Evolutionary conservation across 2,113 vertebrate genomes (phyloP), one percentile per base, ranked within the genome.

Genomic region (Porphyrio hochstetteri): DNA sequence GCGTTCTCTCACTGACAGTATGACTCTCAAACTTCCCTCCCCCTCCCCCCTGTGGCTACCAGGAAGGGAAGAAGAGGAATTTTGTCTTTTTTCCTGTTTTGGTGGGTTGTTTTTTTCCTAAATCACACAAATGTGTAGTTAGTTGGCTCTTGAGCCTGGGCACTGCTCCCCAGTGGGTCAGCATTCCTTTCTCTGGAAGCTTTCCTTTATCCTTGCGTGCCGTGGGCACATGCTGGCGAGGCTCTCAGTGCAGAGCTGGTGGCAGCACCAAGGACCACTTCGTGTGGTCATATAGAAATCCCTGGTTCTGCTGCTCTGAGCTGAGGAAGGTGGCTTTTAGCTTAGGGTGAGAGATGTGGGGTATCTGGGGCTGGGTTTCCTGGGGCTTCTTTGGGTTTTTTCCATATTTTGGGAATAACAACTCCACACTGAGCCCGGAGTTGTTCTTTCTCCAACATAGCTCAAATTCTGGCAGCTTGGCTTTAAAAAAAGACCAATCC

Each of bases 401-500:
- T 74, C 44, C 16, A 2, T 84, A 7, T 82, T 92, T 86, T 1
- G 2, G 69, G 53, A 86, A 52, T 25, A 82, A 56, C 61, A 95
- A 12, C 17, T 17, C 13, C 61, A 23, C 44, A 60, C 42, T 48
- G 68, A 75, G 64, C 38, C 20, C 13, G 13, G 63, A 74, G 67
- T 52, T 93, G 56, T 70, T 92, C 44, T 80, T 88, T 74, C 17
- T 68, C 94, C 53, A 56, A 3, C 56, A 42, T 64, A 75, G 69
- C 68, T 96, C 33, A 75, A 28, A 53, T 93, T 91, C 84, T 82
- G 81, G 12, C 68, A 89, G 69, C 61, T 90, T 88, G 61, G 60
- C 33, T 91, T 36, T 84, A 79, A 87, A 95, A 88, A 83, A 64
- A 91, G 72, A 60, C 42, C 71, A 79, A 85, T 68, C 86, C 89